These are phyloP conservation scores for Drosophila mercatorum DNA, from an alignment of 2,888 invertebrate genomes.

Conservation along the genomic window DNA sequence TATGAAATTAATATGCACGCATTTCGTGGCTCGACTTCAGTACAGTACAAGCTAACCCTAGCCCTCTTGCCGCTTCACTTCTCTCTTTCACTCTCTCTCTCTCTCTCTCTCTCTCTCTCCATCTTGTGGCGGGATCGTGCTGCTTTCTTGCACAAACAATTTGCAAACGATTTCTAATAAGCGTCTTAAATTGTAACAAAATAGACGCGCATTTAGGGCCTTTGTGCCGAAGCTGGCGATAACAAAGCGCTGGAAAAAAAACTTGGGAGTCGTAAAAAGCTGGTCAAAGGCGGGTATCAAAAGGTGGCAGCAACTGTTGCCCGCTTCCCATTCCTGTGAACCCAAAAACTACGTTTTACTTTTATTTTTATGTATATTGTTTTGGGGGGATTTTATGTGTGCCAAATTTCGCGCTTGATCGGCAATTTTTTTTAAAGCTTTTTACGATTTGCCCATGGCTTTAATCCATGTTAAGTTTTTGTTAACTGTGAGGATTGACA, in stretches of 20 bases:
- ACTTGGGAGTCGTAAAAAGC: conserved; percentile 15
- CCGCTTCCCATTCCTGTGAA: conserved; percentile 25
- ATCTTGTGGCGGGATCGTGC: conserved; percentile 57
- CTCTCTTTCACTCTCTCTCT: not conserved
- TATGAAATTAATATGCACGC: conserved; percentile 82
- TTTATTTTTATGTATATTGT: conserved; percentile 33
- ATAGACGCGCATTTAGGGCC: conserved; percentile 77
- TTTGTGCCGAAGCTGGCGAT: conserved; percentile 60
- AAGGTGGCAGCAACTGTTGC: conserved; percentile 54
- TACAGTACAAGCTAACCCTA: conserved; percentile 11
- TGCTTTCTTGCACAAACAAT: conserved; percentile 75
- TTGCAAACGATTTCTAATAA: conserved; percentile 81
- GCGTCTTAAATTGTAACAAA: conserved; percentile 80
- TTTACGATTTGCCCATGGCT: conserved; percentile 37
- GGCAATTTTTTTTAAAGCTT: conserved; percentile 27
- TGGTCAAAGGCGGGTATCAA: conserved; percentile 56
- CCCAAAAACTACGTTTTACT: conserved; percentile 16
- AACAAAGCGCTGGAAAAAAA: conserved; percentile 55
- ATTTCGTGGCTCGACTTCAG: conserved; percentile 69
- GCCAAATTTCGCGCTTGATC: conserved; percentile 72
- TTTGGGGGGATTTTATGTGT: conserved; percentile 52
- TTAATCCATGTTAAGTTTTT: conserved; percentile 20
- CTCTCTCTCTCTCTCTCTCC: conserved; percentile 8
- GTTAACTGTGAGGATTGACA: not conserved
- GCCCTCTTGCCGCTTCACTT: not conserved